These are phyloP conservation scores for Ceratina australensis DNA, from an alignment of 1,140 invertebrate species.

Conservation along the genomic window DNA sequence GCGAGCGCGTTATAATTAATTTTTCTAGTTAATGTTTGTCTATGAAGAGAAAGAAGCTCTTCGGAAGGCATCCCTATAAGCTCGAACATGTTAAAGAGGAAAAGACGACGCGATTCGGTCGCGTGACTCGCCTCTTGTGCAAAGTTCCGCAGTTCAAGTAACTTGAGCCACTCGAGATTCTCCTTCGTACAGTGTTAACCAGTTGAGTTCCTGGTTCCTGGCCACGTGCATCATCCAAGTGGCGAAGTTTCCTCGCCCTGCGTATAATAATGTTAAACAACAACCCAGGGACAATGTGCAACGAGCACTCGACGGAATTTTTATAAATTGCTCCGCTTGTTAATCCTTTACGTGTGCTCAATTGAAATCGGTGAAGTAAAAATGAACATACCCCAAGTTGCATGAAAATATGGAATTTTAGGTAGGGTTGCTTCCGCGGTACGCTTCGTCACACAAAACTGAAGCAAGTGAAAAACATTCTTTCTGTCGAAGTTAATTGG, in stretches of 20 bases:
- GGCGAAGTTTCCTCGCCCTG: slow-evolving; percentile 17
- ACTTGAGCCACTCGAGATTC: slow-evolving; percentile 38
- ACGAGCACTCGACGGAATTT: not conserved
- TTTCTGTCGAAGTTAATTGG: not conserved
- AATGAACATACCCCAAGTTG: not conserved
- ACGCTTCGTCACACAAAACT: too few species aligned
- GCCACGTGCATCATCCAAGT: slow-evolving; percentile 33
- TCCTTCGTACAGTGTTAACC: slow-evolving; percentile 24
- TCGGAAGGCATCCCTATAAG: not conserved
- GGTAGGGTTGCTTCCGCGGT: not conserved
- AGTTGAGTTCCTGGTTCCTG: not conserved
- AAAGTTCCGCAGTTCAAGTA: slow-evolving; percentile 40
- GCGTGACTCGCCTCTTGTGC: slow-evolving; percentile 28
- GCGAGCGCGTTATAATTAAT: not conserved
- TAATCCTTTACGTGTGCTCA: not conserved
- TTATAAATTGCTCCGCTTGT: not conserved
- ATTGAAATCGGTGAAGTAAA: not conserved
- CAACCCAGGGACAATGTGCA: not conserved
- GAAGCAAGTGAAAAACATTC: not conserved
- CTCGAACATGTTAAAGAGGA: not conserved
- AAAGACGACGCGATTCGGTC: slow-evolving; percentile 25
- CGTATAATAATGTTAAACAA: slow-evolving; percentile 31
- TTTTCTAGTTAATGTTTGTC: not conserved
- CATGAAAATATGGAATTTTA: not conserved
- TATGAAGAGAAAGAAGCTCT: not conserved